A percentile compares a stretch with the other conserved stretches of the same genome.
phyloP scores from a whole-genome alignment of 2,888 invertebrate species.

The Smittia sp. region DNA sequence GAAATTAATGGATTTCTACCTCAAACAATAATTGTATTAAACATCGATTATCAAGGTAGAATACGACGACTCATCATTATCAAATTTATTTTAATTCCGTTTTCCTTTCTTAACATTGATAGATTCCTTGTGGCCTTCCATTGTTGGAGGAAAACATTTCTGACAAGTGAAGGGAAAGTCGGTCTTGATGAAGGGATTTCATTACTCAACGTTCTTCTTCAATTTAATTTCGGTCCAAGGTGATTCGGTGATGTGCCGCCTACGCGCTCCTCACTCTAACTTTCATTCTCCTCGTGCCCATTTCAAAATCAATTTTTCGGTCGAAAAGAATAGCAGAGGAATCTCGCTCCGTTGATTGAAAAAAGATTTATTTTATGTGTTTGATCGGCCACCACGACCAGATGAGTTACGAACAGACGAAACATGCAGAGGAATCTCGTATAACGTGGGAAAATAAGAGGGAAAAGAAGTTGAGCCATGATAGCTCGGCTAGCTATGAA shows the following conservation, averaged over 20 bases:
- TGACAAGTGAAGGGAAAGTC: background rate
- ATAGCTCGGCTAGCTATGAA: no score
- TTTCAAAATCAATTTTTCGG: no score
- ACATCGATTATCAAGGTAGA: slow-evolving; percentile 32
- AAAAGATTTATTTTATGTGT: no score
- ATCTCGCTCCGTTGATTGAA: no score
- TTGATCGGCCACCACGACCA: no score
- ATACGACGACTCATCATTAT: slow-evolving; percentile 25
- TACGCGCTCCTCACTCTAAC: background rate
- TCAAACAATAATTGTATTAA: slow-evolving; percentile 35
- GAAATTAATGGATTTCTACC: slow-evolving; percentile 31
- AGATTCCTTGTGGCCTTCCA: background rate
- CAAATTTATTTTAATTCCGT: slow-evolving; percentile 24
- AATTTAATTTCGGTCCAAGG: slow-evolving; percentile 26
- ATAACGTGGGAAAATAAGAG: slow-evolving; percentile 5
- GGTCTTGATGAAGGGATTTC: slow-evolving; percentile 13
- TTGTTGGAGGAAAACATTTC: background rate
- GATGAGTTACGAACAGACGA: background rate
- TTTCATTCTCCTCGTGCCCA: background rate
- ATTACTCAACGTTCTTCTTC: slow-evolving; percentile 6
- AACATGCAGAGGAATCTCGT: slow-evolving; percentile 7
- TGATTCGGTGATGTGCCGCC: background rate
- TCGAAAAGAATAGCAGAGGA: no score
- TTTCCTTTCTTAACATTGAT: background rate
- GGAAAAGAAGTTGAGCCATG: background rate